Base-by-base conservation (phyloP, 1,140 invertebrate genomes). In the Pectinophora gossypiella region DNA sequence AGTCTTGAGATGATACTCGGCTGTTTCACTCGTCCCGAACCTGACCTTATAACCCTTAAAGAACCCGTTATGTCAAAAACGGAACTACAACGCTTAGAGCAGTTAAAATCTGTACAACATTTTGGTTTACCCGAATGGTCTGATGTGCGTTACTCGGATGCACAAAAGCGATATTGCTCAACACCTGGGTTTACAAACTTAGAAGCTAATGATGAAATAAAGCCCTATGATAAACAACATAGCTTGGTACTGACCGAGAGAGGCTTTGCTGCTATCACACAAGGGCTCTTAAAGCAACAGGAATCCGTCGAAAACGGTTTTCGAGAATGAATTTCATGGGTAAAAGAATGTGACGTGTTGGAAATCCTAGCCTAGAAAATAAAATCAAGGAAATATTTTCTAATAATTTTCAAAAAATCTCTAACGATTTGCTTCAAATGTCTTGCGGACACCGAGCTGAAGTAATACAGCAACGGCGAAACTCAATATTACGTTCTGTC, bases 401-500 rank as follows among this genome's bases (percentile, higher is more conserved):
- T 3, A 6, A 40, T 18, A 1, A 15, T n/a, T 51, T 51, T n/a
- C 38, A 43, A 27, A 51, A 51, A 35, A 51, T 51, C 9, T 27
- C 21, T 19, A 44, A 27, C 18, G 49, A 51, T 32, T 20, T 43
- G 6, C 36, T 51, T 1, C 49, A 51, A 20, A 15, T 43, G 22
- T 12, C 49, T 20, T 51, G 49, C 18, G 49, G 49, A 7, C 49
- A 51, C 12, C 20, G 49, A 1, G 49, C 49, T 18, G 49, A 51
- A 3, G 9, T 51, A 19, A 35, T 32, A 44, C 42, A 44, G 15
- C 42, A 44, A 21, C 7, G 42, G 10, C 5, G 42, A 5, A 19
- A 44, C 19, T 5, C 6, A 6, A 51, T 51, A 19, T 27, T 51
- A 27, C 38, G 22, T 0, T 43, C 49, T 0, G 49, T 51, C 9